These are phyloP conservation scores for Allygus modestus DNA, from an alignment of 2,888 invertebrate genomes.

Conservation along the genomic window DNA sequence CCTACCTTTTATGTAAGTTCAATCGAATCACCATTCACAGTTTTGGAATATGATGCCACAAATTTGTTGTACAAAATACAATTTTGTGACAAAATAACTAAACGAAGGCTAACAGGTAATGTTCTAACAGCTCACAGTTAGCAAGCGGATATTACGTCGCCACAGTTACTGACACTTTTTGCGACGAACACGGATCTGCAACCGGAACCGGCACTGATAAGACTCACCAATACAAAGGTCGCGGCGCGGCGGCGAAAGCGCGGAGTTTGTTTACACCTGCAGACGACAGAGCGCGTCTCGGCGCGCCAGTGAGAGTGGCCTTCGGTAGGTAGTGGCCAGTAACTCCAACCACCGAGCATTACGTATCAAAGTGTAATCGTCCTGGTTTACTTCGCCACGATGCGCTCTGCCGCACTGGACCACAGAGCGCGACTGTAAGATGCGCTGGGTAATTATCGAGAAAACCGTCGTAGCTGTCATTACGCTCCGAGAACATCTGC, in stretches of 20 bases:
- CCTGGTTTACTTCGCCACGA: conserved; percentile 12
- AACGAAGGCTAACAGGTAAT: too few relatives aligned
- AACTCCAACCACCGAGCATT: neutral
- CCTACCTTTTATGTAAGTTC: too few relatives aligned
- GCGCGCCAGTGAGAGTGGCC: conserved; percentile 13
- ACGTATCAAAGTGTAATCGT: conserved; percentile 15
- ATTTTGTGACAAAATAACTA: too few relatives aligned
- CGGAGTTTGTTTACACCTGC: neutral
- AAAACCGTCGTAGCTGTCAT: neutral
- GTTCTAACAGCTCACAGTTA: too few relatives aligned
- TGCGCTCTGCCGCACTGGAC: neutral
- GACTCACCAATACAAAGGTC: neutral
- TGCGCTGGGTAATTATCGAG: conserved; percentile 16
- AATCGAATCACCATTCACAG: too few relatives aligned
- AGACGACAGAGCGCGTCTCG: neutral
- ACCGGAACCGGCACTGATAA: conserved; percentile 1
- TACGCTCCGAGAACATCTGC: neutral
- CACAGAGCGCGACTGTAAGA: neutral
- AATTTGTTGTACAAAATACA: too few relatives aligned
- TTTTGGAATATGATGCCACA: too few relatives aligned
- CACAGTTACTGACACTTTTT: neutral
- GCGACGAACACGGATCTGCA: conserved; percentile 17
- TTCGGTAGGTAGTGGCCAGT: conserved; percentile 13
- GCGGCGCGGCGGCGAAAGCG: neutral
- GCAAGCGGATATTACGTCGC: too few relatives aligned